These are phyloP conservation scores for Martes flavigula DNA, from an alignment of 2,797 vertebrate genomes.

Conservation along the genomic window DNA sequence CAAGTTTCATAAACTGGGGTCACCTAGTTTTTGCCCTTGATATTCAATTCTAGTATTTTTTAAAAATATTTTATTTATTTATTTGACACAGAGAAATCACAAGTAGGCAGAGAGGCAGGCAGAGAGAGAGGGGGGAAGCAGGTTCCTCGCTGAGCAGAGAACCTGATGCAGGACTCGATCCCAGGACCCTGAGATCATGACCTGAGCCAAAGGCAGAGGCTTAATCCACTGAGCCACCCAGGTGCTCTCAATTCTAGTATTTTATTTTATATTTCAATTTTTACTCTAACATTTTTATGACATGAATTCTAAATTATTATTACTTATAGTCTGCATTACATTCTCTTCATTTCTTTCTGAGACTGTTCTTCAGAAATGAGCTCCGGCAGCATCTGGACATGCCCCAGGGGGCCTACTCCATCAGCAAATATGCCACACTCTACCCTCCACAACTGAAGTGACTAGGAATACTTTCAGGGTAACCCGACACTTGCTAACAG, in stretches of 20 bases:
- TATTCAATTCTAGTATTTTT: constrained; percentile 7
- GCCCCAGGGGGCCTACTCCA: background rate
- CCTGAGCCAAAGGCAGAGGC: too few relatives aligned
- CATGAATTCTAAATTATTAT: background rate
- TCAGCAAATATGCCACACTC: background rate
- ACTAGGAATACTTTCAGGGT: background rate
- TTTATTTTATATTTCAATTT: constrained; percentile 33
- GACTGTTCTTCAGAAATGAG: background rate
- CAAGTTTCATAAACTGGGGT: background rate
- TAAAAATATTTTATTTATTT: too few relatives aligned
- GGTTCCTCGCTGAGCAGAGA: too few relatives aligned
- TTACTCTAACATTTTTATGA: background rate
- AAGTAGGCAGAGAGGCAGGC: too few relatives aligned
- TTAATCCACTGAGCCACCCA: too few relatives aligned
- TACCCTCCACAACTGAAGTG: background rate
- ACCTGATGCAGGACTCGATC: too few relatives aligned
- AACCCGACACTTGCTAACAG: background rate
- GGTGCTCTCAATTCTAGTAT: background rate
- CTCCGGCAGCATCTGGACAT: background rate
- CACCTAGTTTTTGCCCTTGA: background rate
- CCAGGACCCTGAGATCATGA: too few relatives aligned
- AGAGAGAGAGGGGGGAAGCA: too few relatives aligned
- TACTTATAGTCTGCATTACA: background rate
- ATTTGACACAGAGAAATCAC: too few relatives aligned
- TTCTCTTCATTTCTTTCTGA: background rate